Evolutionary conservation across 2,113 vertebrate species (phyloP), one percentile per base, ranked within the genome.

Genomic region (Neopipo cinnamomea): DNA sequence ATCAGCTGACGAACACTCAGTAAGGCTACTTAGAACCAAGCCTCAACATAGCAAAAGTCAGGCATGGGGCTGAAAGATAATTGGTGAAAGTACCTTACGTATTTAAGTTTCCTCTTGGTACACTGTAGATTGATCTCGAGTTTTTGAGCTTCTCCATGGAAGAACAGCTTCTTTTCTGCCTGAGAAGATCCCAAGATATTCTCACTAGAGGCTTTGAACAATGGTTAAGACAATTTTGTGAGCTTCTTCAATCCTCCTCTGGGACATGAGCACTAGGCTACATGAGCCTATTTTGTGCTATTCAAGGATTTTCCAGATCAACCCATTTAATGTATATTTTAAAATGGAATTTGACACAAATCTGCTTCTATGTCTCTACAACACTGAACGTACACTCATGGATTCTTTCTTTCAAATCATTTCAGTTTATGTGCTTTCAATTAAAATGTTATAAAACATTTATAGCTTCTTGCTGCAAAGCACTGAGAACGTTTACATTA

Each of bases 361-460:
- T 72, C 37, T 81, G 14, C n/a, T 87, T 94, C 85, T 88, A 3
- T 71, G 21, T 81, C 47, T 91, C 65, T 93, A 74, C 56, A 84
- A 18, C 41, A 61, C 31, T 89, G 79, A 80, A 39, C 61, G 49
- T 86, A 52, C 27, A 37, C 35, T 61, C 44, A 72, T 30, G 44
- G 52, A 72, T 79, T 94, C 31, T 74, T 93, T 67, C 82, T 81
- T 96, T 90, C 18, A 67, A 75, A 81, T 82, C 0, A 70, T 91
- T 93, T 91, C 50, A 44, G 63, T 71, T 94, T 91, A 89, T 91
- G 62, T 82, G 77, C 30, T 87, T 79, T 95, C 94, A 94, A 92
- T 95, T 95, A 93, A 96, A 95, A 88, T 52, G 53, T 79, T 91
- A 67, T 95, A 92, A 96, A 94, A 67, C 59, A 92, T 95, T 92